Evolutionary conservation across 1,140 invertebrate species (phyloP).

Genomic region (Daktulosphaira vitifoliae): DNA sequence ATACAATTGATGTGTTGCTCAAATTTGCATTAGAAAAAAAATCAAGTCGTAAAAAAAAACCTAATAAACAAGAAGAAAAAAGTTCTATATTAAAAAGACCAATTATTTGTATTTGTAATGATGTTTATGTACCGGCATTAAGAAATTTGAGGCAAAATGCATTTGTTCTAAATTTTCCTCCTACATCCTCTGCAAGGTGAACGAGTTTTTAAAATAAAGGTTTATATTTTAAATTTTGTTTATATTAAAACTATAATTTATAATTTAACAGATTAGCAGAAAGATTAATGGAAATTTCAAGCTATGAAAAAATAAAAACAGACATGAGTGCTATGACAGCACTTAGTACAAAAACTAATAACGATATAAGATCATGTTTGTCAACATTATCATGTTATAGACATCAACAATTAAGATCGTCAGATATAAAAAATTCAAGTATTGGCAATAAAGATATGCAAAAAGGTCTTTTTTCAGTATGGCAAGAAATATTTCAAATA

Average conservation of each 20-base stretch:
- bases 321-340: constrained; percentile 61
- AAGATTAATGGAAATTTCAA: constrained; percentile 58
- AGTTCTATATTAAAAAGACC: constrained; percentile 60
- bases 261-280: constrained; percentile 50
- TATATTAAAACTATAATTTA: constrained; percentile 12
- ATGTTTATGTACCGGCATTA: constrained; percentile 78
- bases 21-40: constrained; percentile 63
- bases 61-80: constrained; percentile 49
- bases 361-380: constrained; percentile 83
- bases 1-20: constrained; percentile 79
- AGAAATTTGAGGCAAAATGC: constrained; percentile 62
- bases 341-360: constrained; percentile 69
- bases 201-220: constrained; percentile 20
- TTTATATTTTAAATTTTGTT: not conserved
- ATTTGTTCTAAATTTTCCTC: constrained; percentile 65
- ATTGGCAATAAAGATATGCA: constrained; percentile 79
- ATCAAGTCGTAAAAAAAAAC: constrained; percentile 47
- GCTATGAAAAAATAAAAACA: constrained; percentile 58
- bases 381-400: constrained; percentile 69
- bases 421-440: constrained; percentile 57
- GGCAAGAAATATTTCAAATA: constrained; percentile 72
- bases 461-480: constrained; percentile 74
- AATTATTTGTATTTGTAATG: constrained; percentile 95
- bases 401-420: constrained; percentile 50
- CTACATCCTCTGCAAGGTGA: constrained; percentile 50